Conservation (phyloP, 2,888 invertebrate species). For the Torymus auratus region DNA sequence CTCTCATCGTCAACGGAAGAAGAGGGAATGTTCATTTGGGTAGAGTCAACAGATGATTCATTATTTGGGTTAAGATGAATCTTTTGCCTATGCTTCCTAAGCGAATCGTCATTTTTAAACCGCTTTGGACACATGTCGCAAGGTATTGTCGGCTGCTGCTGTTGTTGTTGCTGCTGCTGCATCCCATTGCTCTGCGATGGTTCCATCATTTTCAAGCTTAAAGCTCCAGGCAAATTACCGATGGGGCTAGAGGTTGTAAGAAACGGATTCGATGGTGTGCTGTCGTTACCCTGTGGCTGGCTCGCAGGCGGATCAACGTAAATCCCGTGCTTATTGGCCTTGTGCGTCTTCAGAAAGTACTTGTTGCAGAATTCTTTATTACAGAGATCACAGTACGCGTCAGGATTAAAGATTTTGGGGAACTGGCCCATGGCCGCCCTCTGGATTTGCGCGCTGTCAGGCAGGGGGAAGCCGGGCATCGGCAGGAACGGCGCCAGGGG, state of each 20-base stretch:
- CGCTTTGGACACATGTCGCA: conserved; percentile 86
- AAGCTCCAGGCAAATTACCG: conserved; percentile 56
- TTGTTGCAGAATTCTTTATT: conserved; percentile 99
- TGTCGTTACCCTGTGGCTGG: conserved; percentile 68
- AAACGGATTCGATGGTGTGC: conserved; percentile 55
- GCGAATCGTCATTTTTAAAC: conserved; percentile 85
- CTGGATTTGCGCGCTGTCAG: conserved; percentile 73
- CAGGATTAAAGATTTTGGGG: conserved; percentile 93
- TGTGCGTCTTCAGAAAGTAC: conserved; percentile 98
- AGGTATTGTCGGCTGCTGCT: conserved; percentile 73
- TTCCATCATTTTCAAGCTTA: conserved; percentile 59
- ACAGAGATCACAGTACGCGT: conserved; percentile 98
- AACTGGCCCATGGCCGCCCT: conserved; percentile 79
- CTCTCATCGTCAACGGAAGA: conserved; percentile 66
- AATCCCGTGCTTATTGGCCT: conserved; percentile 97
- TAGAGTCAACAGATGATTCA: conserved; percentile 62
- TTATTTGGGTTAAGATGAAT: conserved; percentile 78
- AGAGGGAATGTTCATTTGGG: conserved; percentile 54
- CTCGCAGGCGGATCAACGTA: conserved; percentile 80
- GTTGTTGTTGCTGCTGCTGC: conserved; percentile 49
- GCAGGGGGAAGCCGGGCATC: conserved; percentile 79
- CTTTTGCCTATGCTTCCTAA: conserved; percentile 84
- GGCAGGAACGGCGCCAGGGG: conserved; percentile 76
- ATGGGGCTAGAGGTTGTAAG: conserved; percentile 31
- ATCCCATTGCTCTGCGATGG: conserved; percentile 58